These are phyloP conservation scores for Orestias chungarensis DNA, from an alignment of 2,797 vertebrate genomes.

Conservation along the genomic window DNA sequence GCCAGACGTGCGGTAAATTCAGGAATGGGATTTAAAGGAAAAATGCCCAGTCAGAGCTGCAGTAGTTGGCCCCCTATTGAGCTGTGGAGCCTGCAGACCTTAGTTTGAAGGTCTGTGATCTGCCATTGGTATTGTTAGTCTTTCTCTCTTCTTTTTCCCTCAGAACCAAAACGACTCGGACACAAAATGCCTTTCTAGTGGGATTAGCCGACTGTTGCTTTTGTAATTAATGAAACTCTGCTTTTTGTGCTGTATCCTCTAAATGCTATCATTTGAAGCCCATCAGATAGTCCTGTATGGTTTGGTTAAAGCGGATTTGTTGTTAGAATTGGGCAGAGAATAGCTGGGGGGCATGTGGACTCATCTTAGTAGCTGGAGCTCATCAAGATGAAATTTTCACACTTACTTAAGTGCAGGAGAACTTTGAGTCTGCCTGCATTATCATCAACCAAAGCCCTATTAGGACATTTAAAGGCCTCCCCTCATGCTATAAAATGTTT, in stretches of 20 bases:
- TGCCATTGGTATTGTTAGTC: slow-evolving; percentile 93
- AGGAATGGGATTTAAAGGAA: slow-evolving; percentile 90
- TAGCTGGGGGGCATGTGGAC: slow-evolving; percentile 42
- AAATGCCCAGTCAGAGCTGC: slow-evolving; percentile 87
- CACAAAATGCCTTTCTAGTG: slow-evolving; percentile 89
- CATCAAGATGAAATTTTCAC: slow-evolving; percentile 60
- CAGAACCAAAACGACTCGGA: slow-evolving; percentile 82
- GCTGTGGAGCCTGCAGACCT: slow-evolving; percentile 86
- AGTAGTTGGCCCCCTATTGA: slow-evolving; percentile 87
- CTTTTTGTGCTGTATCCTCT: slow-evolving; percentile 83
- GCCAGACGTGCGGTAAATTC: slow-evolving; percentile 91
- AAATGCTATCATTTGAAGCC: slow-evolving; percentile 86
- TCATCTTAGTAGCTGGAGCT: slow-evolving; percentile 57
- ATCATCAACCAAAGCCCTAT: slow-evolving; percentile 21
- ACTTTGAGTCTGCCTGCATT: slow-evolving; percentile 29
- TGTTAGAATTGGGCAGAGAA: slow-evolving; percentile 37
- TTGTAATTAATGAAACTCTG: slow-evolving; percentile 97
- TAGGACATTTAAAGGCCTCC: not conserved
- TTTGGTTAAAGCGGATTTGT: slow-evolving; percentile 59
- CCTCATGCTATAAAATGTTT: not conserved
- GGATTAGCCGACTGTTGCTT: slow-evolving; percentile 90
- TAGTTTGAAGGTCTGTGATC: slow-evolving; percentile 93
- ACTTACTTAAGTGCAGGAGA: slow-evolving; percentile 26
- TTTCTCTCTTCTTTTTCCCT: slow-evolving; percentile 84
- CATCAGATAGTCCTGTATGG: slow-evolving; percentile 81